phyloP scores from a whole-genome alignment of 2,113 vertebrate genomes.

The Pomatorhinus ruficollis region DNA sequence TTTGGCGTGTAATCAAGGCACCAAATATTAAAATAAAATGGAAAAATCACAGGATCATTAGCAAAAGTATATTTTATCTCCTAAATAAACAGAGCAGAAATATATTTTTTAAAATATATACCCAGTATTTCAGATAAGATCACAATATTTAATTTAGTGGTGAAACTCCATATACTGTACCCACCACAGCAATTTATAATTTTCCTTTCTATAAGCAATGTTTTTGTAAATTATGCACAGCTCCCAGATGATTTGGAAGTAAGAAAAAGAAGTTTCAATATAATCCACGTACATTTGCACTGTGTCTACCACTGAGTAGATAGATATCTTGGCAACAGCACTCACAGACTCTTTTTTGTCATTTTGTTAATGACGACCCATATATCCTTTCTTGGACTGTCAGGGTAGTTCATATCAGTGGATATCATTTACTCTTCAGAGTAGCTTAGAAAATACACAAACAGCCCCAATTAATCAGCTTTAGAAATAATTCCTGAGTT shows the following conservation, averaged over 20 bases:
- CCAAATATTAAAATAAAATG: not conserved
- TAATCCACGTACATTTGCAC: not conserved
- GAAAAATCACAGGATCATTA: not conserved
- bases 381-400: not conserved
- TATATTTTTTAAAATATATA: not conserved
- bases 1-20: not conserved
- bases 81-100: not conserved
- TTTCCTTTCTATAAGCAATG: not conserved
- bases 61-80: not conserved
- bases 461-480: not conserved
- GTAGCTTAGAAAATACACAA: not conserved
- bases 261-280: not conserved
- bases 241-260: not conserved
- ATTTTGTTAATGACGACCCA: not conserved
- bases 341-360: not conserved
- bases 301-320: not conserved
- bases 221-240: not conserved
- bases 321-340: not conserved
- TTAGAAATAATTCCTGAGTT: conserved; percentile 4
- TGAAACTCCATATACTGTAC: not conserved
- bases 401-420: not conserved
- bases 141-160: not conserved
- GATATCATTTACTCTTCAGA: not conserved
- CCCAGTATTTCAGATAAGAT: not conserved
- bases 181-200: not conserved